Evolutionary conservation across 2,797 vertebrate species (phyloP).

Genomic region (Aplochiton taeniatus): DNA sequence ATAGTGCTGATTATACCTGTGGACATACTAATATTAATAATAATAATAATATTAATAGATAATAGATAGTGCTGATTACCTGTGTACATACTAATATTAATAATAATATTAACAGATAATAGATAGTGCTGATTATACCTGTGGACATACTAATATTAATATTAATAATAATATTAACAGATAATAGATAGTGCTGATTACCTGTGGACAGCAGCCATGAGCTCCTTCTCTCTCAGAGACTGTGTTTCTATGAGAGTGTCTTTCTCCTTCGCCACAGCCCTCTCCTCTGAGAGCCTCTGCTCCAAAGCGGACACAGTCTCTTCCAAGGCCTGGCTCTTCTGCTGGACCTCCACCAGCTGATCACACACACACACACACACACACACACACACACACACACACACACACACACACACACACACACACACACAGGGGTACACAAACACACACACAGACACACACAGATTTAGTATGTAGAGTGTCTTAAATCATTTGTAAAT

Average conservation of each 20-base stretch:
- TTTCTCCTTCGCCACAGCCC: constrained; percentile 71
- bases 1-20: too few species aligned
- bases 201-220: constrained; percentile 91
- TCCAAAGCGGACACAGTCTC: constrained; percentile 79
- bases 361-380: neutral
- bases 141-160: neutral
- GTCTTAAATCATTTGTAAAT: too few species aligned
- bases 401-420: neutral
- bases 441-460: neutral
- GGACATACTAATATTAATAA: too few species aligned
- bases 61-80: too few species aligned
- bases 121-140: too few species aligned
- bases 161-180: neutral
- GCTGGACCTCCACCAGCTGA: constrained; percentile 67
- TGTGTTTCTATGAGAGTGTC: constrained; percentile 82
- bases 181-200: too few species aligned
- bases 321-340: constrained; percentile 74
- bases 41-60: too few species aligned
- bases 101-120: too few species aligned
- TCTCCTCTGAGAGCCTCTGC: constrained; percentile 76
- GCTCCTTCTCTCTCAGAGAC: constrained; percentile 86
- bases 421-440: neutral
- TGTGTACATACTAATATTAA: too few species aligned
- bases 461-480: neutral
- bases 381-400: constrained; percentile 6